Conservation (phyloP, 1,140 invertebrate species). For the Eumaeus atala region DNA sequence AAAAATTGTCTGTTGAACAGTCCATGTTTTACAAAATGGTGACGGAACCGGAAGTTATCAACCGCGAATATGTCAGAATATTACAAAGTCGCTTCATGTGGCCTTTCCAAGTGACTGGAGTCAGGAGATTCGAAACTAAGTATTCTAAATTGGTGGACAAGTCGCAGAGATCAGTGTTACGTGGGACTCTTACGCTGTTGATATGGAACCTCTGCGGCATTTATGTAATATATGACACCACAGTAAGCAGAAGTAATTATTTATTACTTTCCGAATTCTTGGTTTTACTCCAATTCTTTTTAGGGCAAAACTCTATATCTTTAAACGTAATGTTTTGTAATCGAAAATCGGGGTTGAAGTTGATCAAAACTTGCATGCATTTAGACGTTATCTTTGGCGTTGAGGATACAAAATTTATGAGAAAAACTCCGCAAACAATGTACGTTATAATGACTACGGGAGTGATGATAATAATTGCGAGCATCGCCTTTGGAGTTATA, state of each 20-base stretch:
- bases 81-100: constrained; percentile 1
- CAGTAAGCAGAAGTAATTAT: constrained; percentile 20
- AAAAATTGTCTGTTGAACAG: no score
- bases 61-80: not conserved
- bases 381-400: constrained; percentile 39
- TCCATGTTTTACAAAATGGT: constrained; percentile 1
- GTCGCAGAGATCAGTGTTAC: constrained; percentile 5
- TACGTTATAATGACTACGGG: not conserved
- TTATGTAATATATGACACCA: constrained; percentile 21
- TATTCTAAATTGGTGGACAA: constrained; percentile 2
- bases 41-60: not conserved
- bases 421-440: constrained; percentile 18
- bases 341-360: constrained; percentile 21
- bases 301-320: constrained; percentile 17
- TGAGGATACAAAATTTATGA: constrained; percentile 44
- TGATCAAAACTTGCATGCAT: constrained; percentile 31
- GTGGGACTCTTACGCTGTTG: constrained; percentile 19
- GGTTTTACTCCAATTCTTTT: constrained; percentile 1
- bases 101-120: not conserved
- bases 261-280: constrained; percentile 24
- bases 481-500: constrained; percentile 2
- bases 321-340: constrained; percentile 29
- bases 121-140: constrained; percentile 2
- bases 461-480: constrained; percentile 14
- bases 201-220: constrained; percentile 15